phyloP scores from a whole-genome alignment of 2,113 vertebrate genomes.

The Platysternon megacephalum region DNA sequence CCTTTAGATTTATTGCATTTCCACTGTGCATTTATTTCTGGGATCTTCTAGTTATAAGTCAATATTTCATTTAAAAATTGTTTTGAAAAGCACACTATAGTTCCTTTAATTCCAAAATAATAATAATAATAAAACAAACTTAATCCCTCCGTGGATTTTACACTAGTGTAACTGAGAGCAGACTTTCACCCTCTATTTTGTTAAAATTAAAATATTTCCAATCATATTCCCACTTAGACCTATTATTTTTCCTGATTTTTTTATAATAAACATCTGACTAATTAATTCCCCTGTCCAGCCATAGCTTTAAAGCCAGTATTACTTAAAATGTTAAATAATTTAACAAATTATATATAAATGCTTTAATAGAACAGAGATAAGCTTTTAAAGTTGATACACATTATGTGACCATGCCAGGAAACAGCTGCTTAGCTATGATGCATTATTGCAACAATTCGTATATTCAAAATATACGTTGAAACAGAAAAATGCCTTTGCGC shows the following conservation, averaged over 20 bases:
- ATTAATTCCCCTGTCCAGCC: background rate
- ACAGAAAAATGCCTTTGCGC: background rate
- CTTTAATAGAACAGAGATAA: background rate
- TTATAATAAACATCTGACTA: background rate
- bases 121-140: no score
- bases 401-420: background rate
- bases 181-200: background rate
- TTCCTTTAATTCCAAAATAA: background rate
- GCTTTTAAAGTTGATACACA: background rate
- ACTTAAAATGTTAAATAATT: background rate
- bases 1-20: background rate
- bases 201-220: conserved; percentile 7
- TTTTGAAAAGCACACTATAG: background rate
- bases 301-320: background rate
- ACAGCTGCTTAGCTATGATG: background rate
- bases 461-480: background rate
- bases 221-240: background rate
- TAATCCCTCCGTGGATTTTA: background rate
- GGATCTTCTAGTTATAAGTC: background rate
- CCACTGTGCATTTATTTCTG: background rate
- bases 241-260: background rate
- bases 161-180: background rate
- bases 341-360: background rate
- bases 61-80: background rate
- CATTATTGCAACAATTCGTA: background rate